phyloP scores from a whole-genome alignment of 2,797 vertebrate genomes.

The Xenops minutus region DNA sequence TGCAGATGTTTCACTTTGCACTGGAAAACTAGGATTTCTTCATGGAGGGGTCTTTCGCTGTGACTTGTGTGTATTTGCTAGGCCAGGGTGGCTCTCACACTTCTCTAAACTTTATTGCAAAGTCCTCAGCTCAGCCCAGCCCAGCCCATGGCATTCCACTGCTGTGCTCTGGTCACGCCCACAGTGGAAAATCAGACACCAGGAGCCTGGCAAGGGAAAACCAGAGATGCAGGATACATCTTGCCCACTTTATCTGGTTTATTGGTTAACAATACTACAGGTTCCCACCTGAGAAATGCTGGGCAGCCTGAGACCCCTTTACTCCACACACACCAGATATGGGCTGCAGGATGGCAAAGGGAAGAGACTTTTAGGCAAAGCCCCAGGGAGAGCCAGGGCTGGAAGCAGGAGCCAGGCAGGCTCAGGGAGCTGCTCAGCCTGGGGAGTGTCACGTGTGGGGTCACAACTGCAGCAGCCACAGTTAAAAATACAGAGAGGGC shows the following conservation, averaged over 20 bases:
- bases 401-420: not conserved
- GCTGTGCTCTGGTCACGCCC: not conserved
- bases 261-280: too few species aligned
- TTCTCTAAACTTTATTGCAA: not conserved
- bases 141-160: not conserved
- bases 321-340: fast-evolving
- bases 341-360: not conserved
- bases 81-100: fast-evolving
- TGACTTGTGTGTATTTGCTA: not conserved
- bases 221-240: fast-evolving
- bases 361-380: not conserved
- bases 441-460: fast-evolving
- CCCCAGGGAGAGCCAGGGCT: not conserved
- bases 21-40: not conserved
- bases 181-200: fast-evolving
- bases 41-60: not conserved
- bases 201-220: not conserved
- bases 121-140: not conserved
- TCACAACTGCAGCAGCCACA: not conserved
- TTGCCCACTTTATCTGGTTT: not conserved
- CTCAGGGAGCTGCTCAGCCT: not conserved
- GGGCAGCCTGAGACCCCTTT: not conserved
- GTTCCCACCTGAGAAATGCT: not conserved
- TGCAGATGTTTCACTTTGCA: fast-evolving
- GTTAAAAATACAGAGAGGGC: not conserved